phyloP scores from a whole-genome alignment of 2,888 invertebrate species.

The Acrocera orbiculus region DNA sequence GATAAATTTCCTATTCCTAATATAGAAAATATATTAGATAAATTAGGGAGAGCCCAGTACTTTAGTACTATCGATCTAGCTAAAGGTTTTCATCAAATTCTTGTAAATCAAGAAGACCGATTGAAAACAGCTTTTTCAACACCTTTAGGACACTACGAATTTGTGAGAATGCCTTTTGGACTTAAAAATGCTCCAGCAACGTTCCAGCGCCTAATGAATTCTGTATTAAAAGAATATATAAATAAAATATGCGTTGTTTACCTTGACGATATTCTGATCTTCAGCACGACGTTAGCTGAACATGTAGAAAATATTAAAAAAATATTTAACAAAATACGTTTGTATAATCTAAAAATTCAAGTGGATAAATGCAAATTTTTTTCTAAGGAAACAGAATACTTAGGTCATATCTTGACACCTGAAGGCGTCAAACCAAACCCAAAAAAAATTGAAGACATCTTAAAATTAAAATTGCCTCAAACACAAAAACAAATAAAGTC shows the following conservation, averaged over 20 bases:
- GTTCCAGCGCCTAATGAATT: slow-evolving; percentile 11
- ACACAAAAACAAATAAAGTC: slow-evolving; percentile 7
- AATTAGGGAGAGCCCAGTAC: no score
- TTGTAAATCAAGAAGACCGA: not conserved
- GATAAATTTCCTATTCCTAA: slow-evolving; percentile 6
- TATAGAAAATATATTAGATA: no score
- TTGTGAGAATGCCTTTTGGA: slow-evolving; percentile 7
- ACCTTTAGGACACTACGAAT: slow-evolving; percentile 7
- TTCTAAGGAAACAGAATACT: slow-evolving; percentile 8
- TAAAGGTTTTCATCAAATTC: no score
- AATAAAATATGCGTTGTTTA: slow-evolving; percentile 6
- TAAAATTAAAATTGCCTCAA: slow-evolving; percentile 4
- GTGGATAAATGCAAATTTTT: slow-evolving; percentile 10
- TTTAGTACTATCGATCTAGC: slow-evolving; percentile 3
- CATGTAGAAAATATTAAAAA: no score
- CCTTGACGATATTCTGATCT: slow-evolving; percentile 1
- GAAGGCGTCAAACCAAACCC: slow-evolving; percentile 6
- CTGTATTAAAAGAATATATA: slow-evolving; percentile 2
- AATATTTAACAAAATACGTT: not conserved
- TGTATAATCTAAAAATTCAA: slow-evolving; percentile 7
- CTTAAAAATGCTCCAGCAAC: slow-evolving; percentile 9
- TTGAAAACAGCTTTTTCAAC: slow-evolving; percentile 7
- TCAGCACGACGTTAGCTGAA: no score
- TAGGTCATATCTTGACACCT: not conserved
- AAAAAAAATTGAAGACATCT: slow-evolving; percentile 6